Conservation (phyloP, 1,140 invertebrate genomes). For the Gonioctena quinquepunctata region DNA sequence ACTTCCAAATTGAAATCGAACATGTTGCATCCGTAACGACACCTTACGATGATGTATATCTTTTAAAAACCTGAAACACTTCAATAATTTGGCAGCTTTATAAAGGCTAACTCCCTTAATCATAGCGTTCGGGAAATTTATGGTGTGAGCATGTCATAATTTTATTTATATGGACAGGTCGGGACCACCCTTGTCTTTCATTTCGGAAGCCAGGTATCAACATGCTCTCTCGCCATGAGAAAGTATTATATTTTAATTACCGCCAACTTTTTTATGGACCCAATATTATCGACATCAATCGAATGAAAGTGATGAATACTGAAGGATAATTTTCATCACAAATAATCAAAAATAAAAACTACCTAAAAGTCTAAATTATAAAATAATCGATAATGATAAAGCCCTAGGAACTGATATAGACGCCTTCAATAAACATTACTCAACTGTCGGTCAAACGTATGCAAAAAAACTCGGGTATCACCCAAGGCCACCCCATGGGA, state of each 20-base stretch:
- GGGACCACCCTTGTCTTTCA: conserved; percentile 2
- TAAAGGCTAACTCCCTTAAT: conserved; percentile 3
- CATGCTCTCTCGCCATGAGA: background rate
- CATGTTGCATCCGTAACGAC: conserved; percentile 10
- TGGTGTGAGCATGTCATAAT: background rate
- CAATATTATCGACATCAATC: too few species aligned
- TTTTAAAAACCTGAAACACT: background rate
- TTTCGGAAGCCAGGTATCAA: conserved; percentile 8
- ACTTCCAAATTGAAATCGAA: background rate
- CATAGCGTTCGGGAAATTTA: background rate
- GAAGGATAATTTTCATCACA: too few species aligned
- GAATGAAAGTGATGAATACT: too few species aligned
- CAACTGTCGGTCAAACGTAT: too few species aligned
- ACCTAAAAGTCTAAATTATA: too few species aligned
- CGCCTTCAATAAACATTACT: too few species aligned
- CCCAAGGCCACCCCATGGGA: too few species aligned
- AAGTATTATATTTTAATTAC: conserved; percentile 1
- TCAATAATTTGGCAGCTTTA: conserved; percentile 4
- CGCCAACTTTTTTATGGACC: background rate
- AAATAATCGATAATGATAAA: too few species aligned
- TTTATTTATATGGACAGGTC: conserved; percentile 1
- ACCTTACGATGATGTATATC: background rate
- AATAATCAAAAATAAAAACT: too few species aligned
- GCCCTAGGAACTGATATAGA: too few species aligned
- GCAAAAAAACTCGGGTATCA: too few species aligned